Conservation (phyloP, 2,113 vertebrate species). For the Nymphicus hollandicus region DNA sequence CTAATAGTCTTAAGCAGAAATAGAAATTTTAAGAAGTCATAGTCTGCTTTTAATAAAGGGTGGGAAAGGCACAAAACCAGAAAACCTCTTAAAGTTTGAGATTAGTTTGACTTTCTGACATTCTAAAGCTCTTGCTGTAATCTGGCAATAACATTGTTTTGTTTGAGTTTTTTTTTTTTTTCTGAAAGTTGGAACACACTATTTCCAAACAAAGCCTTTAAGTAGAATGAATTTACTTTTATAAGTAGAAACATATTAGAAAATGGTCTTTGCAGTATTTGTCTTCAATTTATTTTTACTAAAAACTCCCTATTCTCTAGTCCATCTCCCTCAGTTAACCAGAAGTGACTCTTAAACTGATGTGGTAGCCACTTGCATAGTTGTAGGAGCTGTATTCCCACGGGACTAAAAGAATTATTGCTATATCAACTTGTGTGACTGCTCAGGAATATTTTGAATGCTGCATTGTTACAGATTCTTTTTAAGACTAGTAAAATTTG, state of each 20-base stretch:
- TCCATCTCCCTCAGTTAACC: background rate
- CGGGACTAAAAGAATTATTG: background rate
- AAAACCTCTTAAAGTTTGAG: background rate
- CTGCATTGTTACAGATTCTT: background rate
- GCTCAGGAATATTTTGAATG: background rate
- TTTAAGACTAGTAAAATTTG: background rate
- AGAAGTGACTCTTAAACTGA: background rate
- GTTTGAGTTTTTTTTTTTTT: background rate
- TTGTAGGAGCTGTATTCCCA: background rate
- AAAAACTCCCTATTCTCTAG: background rate
- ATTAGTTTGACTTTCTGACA: background rate
- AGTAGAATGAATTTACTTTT: background rate
- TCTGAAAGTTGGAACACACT: background rate
- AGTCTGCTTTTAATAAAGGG: background rate
- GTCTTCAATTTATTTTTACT: background rate
- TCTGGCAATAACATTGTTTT: background rate
- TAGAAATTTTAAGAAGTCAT: background rate
- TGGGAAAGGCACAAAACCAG: background rate
- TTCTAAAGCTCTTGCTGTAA: background rate
- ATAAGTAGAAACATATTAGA: background rate
- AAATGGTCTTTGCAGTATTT: background rate
- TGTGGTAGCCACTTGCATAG: fast-evolving
- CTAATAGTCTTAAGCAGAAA: background rate
- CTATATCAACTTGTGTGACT: background rate
- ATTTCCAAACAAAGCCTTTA: background rate